These are phyloP conservation scores for Lacerta viridis DNA, from an alignment of 2,797 vertebrate species.

Conservation along the genomic window DNA sequence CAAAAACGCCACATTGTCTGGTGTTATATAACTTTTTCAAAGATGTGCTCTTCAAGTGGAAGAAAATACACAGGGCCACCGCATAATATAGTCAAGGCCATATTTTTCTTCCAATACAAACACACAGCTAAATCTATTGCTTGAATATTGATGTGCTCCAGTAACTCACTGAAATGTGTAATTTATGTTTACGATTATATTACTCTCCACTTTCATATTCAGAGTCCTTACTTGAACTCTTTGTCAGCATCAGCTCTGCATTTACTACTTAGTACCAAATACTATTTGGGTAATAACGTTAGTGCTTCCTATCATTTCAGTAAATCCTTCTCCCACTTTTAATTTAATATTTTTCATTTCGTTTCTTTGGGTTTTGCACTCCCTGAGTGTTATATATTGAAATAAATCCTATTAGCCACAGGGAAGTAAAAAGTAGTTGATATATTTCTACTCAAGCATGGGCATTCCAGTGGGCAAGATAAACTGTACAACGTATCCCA, in stretches of 20 bases:
- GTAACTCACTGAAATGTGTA: conserved; percentile 33
- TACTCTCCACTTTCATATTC: conserved; percentile 1
- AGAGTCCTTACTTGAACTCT: conserved; percentile 7
- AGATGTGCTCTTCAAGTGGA: conserved; percentile 17
- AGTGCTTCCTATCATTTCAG: conserved; percentile 10
- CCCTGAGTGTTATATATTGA: neutral
- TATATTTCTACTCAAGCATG: conserved; percentile 17
- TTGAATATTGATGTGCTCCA: conserved; percentile 23
- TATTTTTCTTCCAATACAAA: neutral
- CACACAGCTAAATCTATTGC: conserved; percentile 11
- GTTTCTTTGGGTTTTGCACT: conserved; percentile 13
- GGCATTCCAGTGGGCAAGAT: conserved; percentile 3
- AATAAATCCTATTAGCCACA: conserved; percentile 11
- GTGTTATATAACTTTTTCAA: neutral
- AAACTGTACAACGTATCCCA: neutral
- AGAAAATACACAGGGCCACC: neutral
- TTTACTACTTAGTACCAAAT: conserved; percentile 33
- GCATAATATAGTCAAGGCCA: neutral
- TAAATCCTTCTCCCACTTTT: conserved; percentile 26
- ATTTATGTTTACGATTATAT: neutral
- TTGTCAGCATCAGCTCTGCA: neutral
- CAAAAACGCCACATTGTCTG: neutral
- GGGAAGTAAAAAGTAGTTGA: neutral
- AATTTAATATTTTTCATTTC: neutral
- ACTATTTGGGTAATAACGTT: neutral